Evolutionary conservation across 2,888 invertebrate species (phyloP).

Genomic region (Clistopyga incitator): DNA sequence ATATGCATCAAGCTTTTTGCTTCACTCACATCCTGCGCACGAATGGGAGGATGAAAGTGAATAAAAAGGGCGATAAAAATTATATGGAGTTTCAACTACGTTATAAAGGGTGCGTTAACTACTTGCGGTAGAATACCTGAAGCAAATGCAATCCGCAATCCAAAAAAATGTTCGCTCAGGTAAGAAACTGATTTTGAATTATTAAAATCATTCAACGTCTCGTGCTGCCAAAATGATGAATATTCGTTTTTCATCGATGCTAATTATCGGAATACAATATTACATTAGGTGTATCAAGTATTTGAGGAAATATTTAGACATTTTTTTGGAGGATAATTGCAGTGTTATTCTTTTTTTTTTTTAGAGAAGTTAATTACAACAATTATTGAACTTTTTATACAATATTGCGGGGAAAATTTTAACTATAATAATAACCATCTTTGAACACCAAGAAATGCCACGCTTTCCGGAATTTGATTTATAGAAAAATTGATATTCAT

Average conservation of each 20-base stretch:
- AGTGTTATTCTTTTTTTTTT: too few species aligned
- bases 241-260: too few species aligned
- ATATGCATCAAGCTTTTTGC: slow-evolving; percentile 30
- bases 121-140: neutral
- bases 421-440: neutral
- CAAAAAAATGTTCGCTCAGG: neutral
- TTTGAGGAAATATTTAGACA: too few species aligned
- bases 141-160: neutral
- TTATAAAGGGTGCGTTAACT: neutral
- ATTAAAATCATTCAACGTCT: too few species aligned
- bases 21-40: slow-evolving; percentile 1
- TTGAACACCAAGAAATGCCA: neutral
- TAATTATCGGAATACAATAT: too few species aligned
- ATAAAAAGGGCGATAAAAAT: slow-evolving; percentile 32
- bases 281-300: too few species aligned
- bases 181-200: too few species aligned
- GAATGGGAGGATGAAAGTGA: neutral
- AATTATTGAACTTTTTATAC: neutral
- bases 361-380: too few species aligned
- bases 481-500: neutral
- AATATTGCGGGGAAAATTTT: neutral
- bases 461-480: neutral
- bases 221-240: too few species aligned
- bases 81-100: slow-evolving; percentile 6
- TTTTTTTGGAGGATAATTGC: too few species aligned